These are phyloP conservation scores for Cataglyphis livida DNA, from an alignment of 2,888 invertebrate genomes.

Conservation along the genomic window DNA sequence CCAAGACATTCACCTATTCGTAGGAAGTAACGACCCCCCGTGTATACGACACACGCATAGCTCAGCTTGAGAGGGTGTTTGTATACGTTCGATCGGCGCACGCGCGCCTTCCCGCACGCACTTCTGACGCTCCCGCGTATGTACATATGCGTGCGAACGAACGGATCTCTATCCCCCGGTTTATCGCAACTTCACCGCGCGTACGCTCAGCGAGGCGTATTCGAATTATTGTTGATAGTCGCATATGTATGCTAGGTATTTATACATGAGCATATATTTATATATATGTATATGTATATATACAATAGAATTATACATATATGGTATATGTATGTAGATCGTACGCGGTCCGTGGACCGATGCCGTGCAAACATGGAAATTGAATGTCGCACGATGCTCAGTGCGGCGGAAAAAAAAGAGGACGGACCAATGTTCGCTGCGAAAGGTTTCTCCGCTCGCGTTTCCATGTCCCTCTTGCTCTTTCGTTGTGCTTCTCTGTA, in stretches of 20 bases:
- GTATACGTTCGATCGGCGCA: conserved; percentile 50
- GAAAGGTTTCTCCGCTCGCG: conserved; percentile 58
- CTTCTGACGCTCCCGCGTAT: conserved; percentile 24
- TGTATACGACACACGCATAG: conserved; percentile 40
- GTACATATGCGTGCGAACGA: conserved; percentile 58
- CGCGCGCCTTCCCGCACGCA: conserved; percentile 38
- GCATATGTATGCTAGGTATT: conserved; percentile 16
- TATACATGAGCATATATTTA: conserved; percentile 19
- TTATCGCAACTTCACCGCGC: conserved; percentile 60
- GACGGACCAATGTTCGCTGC: conserved; percentile 14
- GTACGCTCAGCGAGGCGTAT: conserved; percentile 61
- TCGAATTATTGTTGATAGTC: conserved; percentile 64
- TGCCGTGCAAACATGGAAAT: conserved; percentile 66
- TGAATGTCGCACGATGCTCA: conserved; percentile 63
- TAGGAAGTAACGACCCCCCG: conserved; percentile 36
- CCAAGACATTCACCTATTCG: conserved; percentile 44
- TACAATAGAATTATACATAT: neutral
- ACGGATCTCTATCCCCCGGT: conserved; percentile 27
- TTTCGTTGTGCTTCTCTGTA: conserved; percentile 23
- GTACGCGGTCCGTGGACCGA: neutral
- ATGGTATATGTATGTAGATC: conserved; percentile 33
- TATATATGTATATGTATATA: neutral
- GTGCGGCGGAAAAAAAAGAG: conserved; percentile 56
- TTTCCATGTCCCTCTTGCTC: conserved; percentile 31
- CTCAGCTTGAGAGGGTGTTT: conserved; percentile 31